Base-by-base conservation (phyloP, 2,113 vertebrate genomes). In the Ia io region DNA sequence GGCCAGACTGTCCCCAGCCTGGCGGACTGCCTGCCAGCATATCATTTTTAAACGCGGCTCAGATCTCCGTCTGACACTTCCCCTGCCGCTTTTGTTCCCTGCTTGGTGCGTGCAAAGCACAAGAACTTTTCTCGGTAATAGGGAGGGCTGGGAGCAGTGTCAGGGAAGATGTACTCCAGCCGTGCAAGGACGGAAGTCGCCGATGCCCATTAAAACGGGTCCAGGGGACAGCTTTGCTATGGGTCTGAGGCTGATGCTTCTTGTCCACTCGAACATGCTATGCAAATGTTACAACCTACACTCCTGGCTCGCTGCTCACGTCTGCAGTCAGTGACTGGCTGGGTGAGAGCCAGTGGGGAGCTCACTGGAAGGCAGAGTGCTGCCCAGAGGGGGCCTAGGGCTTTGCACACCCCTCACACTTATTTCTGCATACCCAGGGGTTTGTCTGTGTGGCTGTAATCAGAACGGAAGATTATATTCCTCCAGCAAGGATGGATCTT, bases 61-160 rank as follows among this genome's bases (percentile, higher is more conserved):
- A n/a, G 16, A 51, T 63, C 74, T 91, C 83, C 70, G 37, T 32
- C 77, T 86, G 95, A 53, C 6, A 65, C 93, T 78, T 95, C 97
- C 92, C 97, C 25, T 3, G 84, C 18, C 14, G 35, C 95, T 97
- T 97, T 97, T 97, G 97, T 97, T 96, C 61, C 84, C 80, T 12
- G 11, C 37, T 2, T 0, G 0, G 96, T 42, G 96, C 35, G 37
- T 82, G 47, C 25, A 40, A 93, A 95, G 97, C 71, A 0, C 94
- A 40, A 10, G 97, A 95, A 97, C 95, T 97, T 98, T 98, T 93
- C 96, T 95, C 32, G 83, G 2, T 9, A 95, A 98, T 96, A 95
- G 94, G 93, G 95, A 96, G 96, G 97, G 96, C 96, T 53, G 20
- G 97, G 97, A 97, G 94, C 96, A 65, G 65, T 87, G 96, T 98